Evolutionary conservation across 2,113 vertebrate species (phyloP), one percentile per base, ranked within the genome.

Genomic region (Plecturocebus donacophilus): DNA sequence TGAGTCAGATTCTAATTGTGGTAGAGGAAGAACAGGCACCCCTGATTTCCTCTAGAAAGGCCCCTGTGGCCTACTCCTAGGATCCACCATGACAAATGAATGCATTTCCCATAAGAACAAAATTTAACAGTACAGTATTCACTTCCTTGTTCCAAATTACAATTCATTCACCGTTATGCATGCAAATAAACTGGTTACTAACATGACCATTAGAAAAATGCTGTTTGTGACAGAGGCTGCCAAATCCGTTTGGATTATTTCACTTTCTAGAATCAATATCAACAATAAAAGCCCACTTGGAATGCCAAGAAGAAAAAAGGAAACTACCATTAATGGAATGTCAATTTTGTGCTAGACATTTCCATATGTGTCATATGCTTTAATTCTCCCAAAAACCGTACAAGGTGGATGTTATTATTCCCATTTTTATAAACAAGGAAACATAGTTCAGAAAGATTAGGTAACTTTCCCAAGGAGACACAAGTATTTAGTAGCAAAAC

Each of bases 271-370:
- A 95, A 85, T 38, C 13, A 91, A 79, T 12, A 20, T 93, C 82
- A 93, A 58, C 1, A 93, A 66, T 61, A 96, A 91, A 89, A 75
- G 40, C n/a, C n/a, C 47, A 76, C 40, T 61, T 92, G 85, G 84
- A 86, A 77, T 71, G 64, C 20, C 42, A 89, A 76, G 49, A 38
- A 68, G 27, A 19, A 56, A 23, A 66, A 87, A 84, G 6, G 7
- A 76, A 82, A 71, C 17, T 16, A 71, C 47, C 21, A 47, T 25
- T 83, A 64, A 93, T 16, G 49, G 40, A 82, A 52, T 68, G 64
- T 10, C 27, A 85, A 3, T 52, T 86, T 66, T 52, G 12, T 8
- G 16, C 13, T 77, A 70, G 56, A n/a, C 21, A 61, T 86, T 89
- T 95, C 40, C 9, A 47, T 3, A n/a, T 61, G 30, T 71, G 19